Evolutionary conservation across 2,888 invertebrate genomes (phyloP), one percentile per base, ranked within the genome.

Genomic region (Apotomis capreana): DNA sequence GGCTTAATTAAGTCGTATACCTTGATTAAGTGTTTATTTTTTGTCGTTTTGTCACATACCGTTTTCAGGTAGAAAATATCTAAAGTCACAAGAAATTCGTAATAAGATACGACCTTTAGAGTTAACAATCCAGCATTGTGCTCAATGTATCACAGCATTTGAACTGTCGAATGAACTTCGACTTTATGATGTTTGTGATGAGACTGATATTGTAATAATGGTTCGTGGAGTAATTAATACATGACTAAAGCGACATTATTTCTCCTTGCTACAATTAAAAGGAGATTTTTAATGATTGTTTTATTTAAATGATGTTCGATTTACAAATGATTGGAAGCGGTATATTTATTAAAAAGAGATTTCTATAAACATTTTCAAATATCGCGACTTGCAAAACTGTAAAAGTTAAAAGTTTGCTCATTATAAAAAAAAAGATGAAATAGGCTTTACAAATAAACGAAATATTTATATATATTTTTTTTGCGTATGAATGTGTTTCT

Each of bases 1-100:
- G 82, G 86, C 85, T 86, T 89, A 89, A 89, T 89, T 87, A 88
- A 89, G 86, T 80, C 84, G 79, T 89, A 87, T 87, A 77, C 78
- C 76, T 80, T 84, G 83, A 85, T 85, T 87, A 85, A 87, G 83
- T 82, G 80, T 74, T 74, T 75, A 67, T 80, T 79, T 80, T 81
- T 80, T 78, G 71, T 72, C 76, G 80, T 83, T 83, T 85, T 84
- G 81, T 84, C 78, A 80, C 81, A 81, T 79, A 37, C 8, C 13
- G 13, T 9, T 12, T 36, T 8, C 3, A 40, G 3, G 10, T 26
- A 12, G 26, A 57, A 46, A 65, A 55, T 8, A 36, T 9, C 26
- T 9, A 57, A 65, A 36, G 55, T 46, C n/a, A 9, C 55, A 9
- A 46, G 9, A 26, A 57, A 2, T 26, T n/a, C 6, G 3, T 10